Conservation (phyloP, 1,140 invertebrate species). For the Drosophila kikkawai region DNA sequence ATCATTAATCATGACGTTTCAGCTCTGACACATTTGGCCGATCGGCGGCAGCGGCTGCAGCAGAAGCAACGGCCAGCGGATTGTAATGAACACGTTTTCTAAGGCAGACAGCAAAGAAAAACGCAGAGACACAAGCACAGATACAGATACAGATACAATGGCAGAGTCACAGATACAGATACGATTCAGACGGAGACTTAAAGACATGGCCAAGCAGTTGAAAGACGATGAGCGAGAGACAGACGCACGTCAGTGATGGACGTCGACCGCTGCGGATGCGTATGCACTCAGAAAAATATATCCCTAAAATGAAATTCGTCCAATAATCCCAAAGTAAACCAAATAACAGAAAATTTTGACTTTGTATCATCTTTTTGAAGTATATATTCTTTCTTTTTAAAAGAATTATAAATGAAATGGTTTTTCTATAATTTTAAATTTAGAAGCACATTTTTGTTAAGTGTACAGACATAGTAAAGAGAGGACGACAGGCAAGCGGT, state of each 20-base stretch:
- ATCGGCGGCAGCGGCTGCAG: slow-evolving; percentile 66
- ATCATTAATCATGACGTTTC: slow-evolving; percentile 84
- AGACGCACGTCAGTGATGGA: slow-evolving; percentile 47
- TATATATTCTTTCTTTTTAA: too few relatives aligned
- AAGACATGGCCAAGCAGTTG: slow-evolving; percentile 33
- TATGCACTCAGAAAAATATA: slow-evolving; percentile 12
- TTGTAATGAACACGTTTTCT: slow-evolving; percentile 70
- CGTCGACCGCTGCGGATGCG: slow-evolving; percentile 22
- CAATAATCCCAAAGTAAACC: background rate
- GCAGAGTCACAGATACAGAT: slow-evolving; percentile 30
- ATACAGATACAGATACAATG: slow-evolving; percentile 30
- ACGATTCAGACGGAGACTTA: slow-evolving; percentile 25
- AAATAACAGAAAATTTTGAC: background rate
- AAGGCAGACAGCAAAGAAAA: slow-evolving; percentile 54
- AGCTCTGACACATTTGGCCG: slow-evolving; percentile 83
- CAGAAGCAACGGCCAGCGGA: slow-evolving; percentile 53
- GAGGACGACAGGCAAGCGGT: slow-evolving; percentile 12
- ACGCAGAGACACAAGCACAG: slow-evolving; percentile 40
- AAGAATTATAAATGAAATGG: background rate
- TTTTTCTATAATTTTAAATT: background rate
- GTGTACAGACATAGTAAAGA: slow-evolving; percentile 4
- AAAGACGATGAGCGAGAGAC: slow-evolving; percentile 34
- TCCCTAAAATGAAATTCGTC: background rate
- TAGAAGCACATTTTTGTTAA: background rate
- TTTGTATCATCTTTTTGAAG: too few relatives aligned